Evolutionary conservation across 2,113 vertebrate species (phyloP).

Genomic region (Falcunculus frontatus): DNA sequence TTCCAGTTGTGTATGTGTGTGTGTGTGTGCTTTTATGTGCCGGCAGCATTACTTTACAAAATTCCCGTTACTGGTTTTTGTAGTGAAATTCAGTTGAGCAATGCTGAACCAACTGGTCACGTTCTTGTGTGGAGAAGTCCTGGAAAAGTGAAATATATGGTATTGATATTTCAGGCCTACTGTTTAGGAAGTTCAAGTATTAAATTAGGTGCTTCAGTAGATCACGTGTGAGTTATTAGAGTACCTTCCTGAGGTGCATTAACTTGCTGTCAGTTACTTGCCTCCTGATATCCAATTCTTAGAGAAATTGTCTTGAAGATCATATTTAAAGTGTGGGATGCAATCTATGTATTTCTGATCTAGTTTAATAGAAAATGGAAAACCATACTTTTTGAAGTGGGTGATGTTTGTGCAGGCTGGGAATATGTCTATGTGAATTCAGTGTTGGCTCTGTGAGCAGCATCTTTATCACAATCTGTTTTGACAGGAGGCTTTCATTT

Average conservation of each 20-base stretch:
- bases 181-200: background rate
- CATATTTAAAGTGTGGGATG: background rate
- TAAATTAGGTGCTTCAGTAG: background rate
- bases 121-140: background rate
- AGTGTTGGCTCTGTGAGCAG: background rate
- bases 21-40: background rate
- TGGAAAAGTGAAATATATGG: background rate
- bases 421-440: background rate
- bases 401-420: background rate
- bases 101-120: background rate
- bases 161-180: background rate
- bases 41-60: background rate
- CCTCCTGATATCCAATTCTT: background rate
- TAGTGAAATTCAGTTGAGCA: background rate
- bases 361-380: background rate
- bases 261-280: background rate
- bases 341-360: background rate
- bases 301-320: background rate
- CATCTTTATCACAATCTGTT: slow-evolving; percentile 1
- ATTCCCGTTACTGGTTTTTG: background rate
- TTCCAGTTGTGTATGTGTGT: background rate
- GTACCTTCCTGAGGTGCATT: background rate
- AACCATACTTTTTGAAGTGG: background rate
- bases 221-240: background rate
- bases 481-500: slow-evolving; percentile 30